Base-by-base conservation (phyloP, 2,888 invertebrate species). In the Lasioglossum malachurum region DNA sequence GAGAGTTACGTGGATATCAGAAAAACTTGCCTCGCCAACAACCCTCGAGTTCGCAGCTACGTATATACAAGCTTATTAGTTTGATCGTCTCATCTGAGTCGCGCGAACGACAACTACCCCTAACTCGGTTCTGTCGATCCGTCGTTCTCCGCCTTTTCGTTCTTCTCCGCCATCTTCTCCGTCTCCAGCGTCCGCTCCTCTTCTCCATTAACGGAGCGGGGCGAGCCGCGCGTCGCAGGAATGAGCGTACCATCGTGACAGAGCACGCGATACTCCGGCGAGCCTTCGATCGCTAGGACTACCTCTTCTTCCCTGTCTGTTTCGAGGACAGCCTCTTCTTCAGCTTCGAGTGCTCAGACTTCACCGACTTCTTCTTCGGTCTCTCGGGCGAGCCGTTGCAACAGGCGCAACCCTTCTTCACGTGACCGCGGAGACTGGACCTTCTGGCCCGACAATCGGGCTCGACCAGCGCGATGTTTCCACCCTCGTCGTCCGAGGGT, bases 361-460 rank as follows among this genome's bases (percentile, higher is more conserved):
- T 95, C 4, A 93, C 91, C 5, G 91, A 78, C 90, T 96, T 96
- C 78, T 96, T 96, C 71, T 96, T 95, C 46, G 96, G 95, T 14
- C 96, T 96, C 4, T 96, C 96, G 0, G 96, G 96, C 0, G 96
- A 96, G 12, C 97, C 97, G 92, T 95, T 96, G 94, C 97, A 97
- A 93, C 97, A 97, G 57, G 96, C 96, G 92, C 97, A 97, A 77
- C 96, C 96, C 69, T 97, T 96, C 90, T 97, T 97, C 1, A 96
- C 96, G 16, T 96, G 96, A 12, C 96, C 97, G 0, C 97, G 95
- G 0, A 95, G 95, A 94, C 96, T 90, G 93, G 96, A 95, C 31
- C 95, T 87, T 27, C 95, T 91, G 0, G 95, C 94, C 0, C 93
- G 92, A 75, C 94, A 94, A 78, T 94, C 94, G 0, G 94, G 91